Evolutionary conservation across 2,113 vertebrate species (phyloP), one percentile per base, ranked within the genome.

Genomic region (Platichthys flesus): DNA sequence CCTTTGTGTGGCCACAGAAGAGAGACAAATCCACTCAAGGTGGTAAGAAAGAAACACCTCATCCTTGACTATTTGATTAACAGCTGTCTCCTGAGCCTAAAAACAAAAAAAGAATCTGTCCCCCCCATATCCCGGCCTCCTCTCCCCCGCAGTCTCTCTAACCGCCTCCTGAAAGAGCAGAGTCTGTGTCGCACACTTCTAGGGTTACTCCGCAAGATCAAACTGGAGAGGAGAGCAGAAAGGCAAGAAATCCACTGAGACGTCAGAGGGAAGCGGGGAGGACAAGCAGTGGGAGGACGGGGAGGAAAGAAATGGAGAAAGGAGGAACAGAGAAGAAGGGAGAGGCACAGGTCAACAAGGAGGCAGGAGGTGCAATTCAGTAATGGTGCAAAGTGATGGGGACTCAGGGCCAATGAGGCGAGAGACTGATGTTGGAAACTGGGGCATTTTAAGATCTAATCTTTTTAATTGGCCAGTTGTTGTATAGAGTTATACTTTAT

Each of bases 31-130:
- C 89, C 82, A 83, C 87, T 90, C 82, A 89, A 91, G 82, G 85
- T 74, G 78, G 82, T 76, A 87, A 84, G 85, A 92, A 88, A 93
- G 88, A 91, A 93, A 88, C 81, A 90, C 87, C 89, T 91, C 92
- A 91, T 92, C 90, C 90, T 90, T 92, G 90, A 93, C 91, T 82
- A 91, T 92, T 94, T 94, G 93, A 95, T 95, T 94, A 94, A 94
- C 90, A 93, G 88, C 83, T 89, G 89, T 92, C 91, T 88, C 84
- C 92, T 56, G 55, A 79, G 86, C 89, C 88, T 89, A 84, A 91
- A 84, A 84, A 85, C n/a, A 91, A 83, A 82, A 56, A 31, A 31
- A 31, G 6, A 5, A 31, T 58, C 18, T 14, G 5, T 75, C 79
- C 83, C 85, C 74, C 66, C 49, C 31, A 15, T 16, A 51, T 16